phyloP scores from a whole-genome alignment of 2,113 vertebrate genomes.

The Boulengeromyrus knoepffleri region DNA sequence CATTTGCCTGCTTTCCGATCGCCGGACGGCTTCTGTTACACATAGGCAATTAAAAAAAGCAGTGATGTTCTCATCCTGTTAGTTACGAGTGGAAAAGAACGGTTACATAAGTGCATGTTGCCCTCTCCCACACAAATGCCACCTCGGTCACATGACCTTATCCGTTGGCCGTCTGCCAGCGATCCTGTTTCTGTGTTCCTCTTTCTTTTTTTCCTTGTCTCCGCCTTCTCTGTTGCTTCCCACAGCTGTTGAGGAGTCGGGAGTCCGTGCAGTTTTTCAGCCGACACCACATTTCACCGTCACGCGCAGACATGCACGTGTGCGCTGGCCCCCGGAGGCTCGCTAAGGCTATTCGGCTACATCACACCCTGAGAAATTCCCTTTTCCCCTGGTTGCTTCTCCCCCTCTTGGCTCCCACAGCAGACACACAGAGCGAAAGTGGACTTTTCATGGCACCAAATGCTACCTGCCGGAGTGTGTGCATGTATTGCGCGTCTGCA shows the following conservation, averaged over 20 bases:
- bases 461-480: background rate
- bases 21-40: no score
- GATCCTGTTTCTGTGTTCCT: background rate
- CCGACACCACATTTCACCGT: background rate
- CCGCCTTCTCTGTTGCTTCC: background rate
- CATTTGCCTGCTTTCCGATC: background rate
- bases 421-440: conserved; percentile 35
- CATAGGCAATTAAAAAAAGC: background rate
- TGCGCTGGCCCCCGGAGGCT: background rate
- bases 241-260: background rate
- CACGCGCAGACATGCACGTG: background rate
- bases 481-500: background rate
- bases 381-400: conserved; percentile 14
- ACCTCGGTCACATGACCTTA: background rate
- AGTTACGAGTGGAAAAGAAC: background rate
- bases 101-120: background rate
- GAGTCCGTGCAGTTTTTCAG: background rate
- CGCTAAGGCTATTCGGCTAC: background rate
- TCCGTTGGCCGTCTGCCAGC: background rate
- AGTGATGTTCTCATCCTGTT: background rate
- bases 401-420: conserved; percentile 24
- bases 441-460: background rate
- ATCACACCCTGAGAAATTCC: background rate
- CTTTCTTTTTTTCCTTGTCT: background rate
- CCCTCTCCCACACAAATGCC: background rate